These are phyloP conservation scores for human DNA, from an alignment of 2,113 vertebrate species.

Conservation along the genomic window GRCh38 chr3:185232501-185233000, in stretches of 20 bases:
- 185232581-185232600: too few species aligned
- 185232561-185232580: too few species aligned
- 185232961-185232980: neutral
- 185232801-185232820: neutral
- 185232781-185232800: slow-evolving; percentile 14
- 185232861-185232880: neutral
- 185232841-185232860: neutral
- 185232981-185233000: neutral
- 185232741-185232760: neutral
- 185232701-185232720: too few species aligned
- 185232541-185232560: too few species aligned
- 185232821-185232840: neutral
- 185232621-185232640: too few species aligned
- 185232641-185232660: too few species aligned
- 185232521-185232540: too few species aligned
- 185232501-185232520: too few species aligned
- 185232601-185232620: too few species aligned
- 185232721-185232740: too few species aligned
- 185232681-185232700: too few species aligned
- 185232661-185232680: too few species aligned
- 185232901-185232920: slow-evolving; percentile 15
- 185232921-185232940: neutral
- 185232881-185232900: slow-evolving; percentile 1
- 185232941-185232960: neutral
- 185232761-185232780: neutral